These are phyloP conservation scores for Lasioglossum figueresi DNA, from an alignment of 2,888 invertebrate species.

Conservation along the genomic window DNA sequence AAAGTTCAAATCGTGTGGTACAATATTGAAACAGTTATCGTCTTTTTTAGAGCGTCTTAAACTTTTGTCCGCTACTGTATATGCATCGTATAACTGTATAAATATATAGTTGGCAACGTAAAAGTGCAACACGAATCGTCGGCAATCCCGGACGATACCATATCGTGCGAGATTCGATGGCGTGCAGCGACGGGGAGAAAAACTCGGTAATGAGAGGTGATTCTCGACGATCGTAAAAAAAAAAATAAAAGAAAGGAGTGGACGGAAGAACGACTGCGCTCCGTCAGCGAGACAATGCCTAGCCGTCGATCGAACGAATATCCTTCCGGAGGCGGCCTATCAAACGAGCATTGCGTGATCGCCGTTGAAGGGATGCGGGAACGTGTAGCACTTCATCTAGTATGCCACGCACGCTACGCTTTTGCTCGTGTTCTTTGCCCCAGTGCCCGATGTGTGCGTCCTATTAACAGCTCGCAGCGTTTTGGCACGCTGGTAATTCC, in stretches of 20 bases:
- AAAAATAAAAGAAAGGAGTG: constrained; percentile 4
- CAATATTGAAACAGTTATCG: too few species aligned
- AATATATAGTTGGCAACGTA: neutral
- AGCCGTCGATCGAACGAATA: constrained; percentile 7
- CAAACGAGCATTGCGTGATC: constrained; percentile 10
- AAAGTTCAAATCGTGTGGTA: too few species aligned
- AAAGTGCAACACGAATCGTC: neutral
- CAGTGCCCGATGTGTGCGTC: neutral
- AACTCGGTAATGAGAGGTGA: neutral
- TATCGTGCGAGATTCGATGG: neutral
- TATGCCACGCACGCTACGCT: constrained; percentile 9
- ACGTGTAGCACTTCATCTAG: constrained; percentile 28
- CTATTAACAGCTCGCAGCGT: neutral
- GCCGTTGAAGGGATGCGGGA: neutral
- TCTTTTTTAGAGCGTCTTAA: too few species aligned
- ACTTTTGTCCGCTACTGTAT: too few species aligned
- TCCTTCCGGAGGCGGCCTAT: constrained; percentile 16
- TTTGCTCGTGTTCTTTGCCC: neutral
- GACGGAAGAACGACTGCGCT: constrained; percentile 9
- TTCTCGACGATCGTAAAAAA: constrained; percentile 28
- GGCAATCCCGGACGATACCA: neutral
- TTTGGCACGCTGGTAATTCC: neutral
- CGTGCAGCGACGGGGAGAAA: neutral
- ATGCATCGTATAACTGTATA: too few species aligned
- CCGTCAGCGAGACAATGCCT: constrained; percentile 26